Base-by-base conservation (phyloP, 2,888 invertebrate species). In the Papilio gigon region DNA sequence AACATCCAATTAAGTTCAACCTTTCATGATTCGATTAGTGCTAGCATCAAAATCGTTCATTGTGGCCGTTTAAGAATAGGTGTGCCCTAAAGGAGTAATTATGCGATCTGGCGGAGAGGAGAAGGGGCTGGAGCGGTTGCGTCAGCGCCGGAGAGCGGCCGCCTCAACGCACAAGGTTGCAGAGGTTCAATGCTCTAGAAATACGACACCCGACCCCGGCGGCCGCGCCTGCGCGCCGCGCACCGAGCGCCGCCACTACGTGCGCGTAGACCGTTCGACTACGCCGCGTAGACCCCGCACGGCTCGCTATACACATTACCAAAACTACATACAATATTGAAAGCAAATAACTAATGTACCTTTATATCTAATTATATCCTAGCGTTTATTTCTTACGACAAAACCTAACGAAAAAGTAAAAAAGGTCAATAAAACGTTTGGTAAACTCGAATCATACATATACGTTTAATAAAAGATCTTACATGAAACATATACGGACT, bases 181-280 rank as follows among this genome's bases (percentile, higher is more conserved):
- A 85, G 86, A 90, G 89, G 91, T 91, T 92, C 91, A 92, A 90
- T 90, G 91, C 89, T 91, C 92, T 90, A 92, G 89, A 90, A 90
- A 90, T 89, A 90, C 86, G 85, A 90, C 82, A 87, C 84, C 84
- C 88, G 90, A 90, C 89, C 90, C 88, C 87, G 84, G 78, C 78
- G 81, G 83, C 84, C 85, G 81, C 82, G 80, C 78, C 75, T 80
- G 78, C 76, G 77, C 80, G 81, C 25, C 40, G 75, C 73, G 77
- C 76, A 75, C 74, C 72, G 70, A 71, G 72, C 73, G 71, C 70
- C 37, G 44, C 71, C 67, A 73, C 66, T 44, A 67, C 42, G 59
- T 68, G 20, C 67, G 70, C 77, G 76, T 77, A 77, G 78, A 75
- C 75, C 76, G 70, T 71, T 60, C 74, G 68, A 73, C 77, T 77